Evolutionary conservation across 2,113 vertebrate genomes (phyloP).

Genomic region (Eonycteris spelaea): DNA sequence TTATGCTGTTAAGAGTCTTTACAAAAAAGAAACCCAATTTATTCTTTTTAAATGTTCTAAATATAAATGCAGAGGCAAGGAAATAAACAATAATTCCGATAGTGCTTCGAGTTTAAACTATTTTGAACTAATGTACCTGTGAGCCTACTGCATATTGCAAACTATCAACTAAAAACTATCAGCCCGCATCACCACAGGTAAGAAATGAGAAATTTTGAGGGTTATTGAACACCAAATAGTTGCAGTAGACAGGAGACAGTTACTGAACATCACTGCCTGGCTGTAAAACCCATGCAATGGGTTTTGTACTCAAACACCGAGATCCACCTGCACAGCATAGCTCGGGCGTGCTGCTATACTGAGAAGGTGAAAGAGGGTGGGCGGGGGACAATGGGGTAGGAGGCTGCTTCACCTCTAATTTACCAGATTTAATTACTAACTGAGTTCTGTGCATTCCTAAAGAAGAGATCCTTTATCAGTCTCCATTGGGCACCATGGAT

Average conservation of each 20-base stretch:
- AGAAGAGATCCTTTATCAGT: background rate
- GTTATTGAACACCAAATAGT: slow-evolving; percentile 84
- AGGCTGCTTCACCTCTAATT: background rate
- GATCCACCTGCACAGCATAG: slow-evolving; percentile 14
- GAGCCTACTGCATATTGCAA: slow-evolving; percentile 63
- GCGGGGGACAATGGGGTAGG: background rate
- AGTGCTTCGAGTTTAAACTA: slow-evolving; percentile 62
- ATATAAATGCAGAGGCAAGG: slow-evolving; percentile 69
- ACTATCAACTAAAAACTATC: slow-evolving; percentile 71
- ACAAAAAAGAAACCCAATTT: slow-evolving; percentile 65
- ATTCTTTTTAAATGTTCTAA: slow-evolving; percentile 70
- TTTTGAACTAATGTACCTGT: slow-evolving; percentile 61
- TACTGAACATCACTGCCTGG: slow-evolving; percentile 68
- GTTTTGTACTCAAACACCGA: background rate
- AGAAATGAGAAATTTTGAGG: slow-evolving; percentile 88
- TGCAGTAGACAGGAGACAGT: slow-evolving; percentile 64
- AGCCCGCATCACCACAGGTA: slow-evolving; percentile 81
- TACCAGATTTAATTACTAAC: background rate
- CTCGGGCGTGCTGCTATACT: background rate
- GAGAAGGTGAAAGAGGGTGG: background rate
- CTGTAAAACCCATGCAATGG: slow-evolving; percentile 53
- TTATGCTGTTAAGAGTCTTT: slow-evolving; percentile 72
- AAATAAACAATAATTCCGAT: slow-evolving; percentile 60
- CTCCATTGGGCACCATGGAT: background rate
- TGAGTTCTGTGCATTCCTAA: slow-evolving; percentile 7